phyloP scores from a whole-genome alignment of 2,113 vertebrate species.

The Prunella himalayana region DNA sequence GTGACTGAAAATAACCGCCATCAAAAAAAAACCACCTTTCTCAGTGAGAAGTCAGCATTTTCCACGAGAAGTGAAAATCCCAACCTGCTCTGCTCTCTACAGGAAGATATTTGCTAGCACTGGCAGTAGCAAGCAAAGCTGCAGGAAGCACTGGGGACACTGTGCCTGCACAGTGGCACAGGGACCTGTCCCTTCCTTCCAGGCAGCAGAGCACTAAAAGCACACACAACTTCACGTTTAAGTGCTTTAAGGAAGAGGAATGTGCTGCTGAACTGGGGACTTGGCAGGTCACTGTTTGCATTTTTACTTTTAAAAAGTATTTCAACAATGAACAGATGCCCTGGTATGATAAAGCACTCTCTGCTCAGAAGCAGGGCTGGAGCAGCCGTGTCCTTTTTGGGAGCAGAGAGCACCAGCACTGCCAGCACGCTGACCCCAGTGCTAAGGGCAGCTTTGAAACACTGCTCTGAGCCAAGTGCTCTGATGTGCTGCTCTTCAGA shows the following conservation, averaged over 20 bases:
- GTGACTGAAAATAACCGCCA: fast-evolving
- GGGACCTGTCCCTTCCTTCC: neutral
- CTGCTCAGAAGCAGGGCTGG: neutral
- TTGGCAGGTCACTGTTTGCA: neutral
- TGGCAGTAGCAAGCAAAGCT: fast-evolving
- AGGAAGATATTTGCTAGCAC: slow-evolving; percentile 36
- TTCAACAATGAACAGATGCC: neutral
- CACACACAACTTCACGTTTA: fast-evolving
- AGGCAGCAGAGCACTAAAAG: neutral
- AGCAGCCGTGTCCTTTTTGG: neutral
- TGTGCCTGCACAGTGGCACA: neutral
- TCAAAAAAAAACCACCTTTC: neutral
- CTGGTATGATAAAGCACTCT: neutral
- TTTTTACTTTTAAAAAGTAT: neutral
- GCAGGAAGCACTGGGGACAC: neutral
- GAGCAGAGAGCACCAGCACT: neutral
- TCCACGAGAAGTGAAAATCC: neutral
- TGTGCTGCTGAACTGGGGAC: neutral
- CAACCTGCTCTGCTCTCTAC: slow-evolving; percentile 55
- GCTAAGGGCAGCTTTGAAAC: neutral
- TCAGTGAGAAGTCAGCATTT: neutral
- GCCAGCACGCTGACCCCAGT: neutral
- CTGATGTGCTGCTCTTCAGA: neutral
- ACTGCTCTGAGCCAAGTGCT: neutral
- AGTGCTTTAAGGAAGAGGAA: neutral